Percentiles rank a stretch among this genome's conserved stretches.
These are phyloP conservation scores for Coranthus polyacanthus DNA, from an alignment of 2,797 vertebrate genomes.

Conservation along the genomic window DNA sequence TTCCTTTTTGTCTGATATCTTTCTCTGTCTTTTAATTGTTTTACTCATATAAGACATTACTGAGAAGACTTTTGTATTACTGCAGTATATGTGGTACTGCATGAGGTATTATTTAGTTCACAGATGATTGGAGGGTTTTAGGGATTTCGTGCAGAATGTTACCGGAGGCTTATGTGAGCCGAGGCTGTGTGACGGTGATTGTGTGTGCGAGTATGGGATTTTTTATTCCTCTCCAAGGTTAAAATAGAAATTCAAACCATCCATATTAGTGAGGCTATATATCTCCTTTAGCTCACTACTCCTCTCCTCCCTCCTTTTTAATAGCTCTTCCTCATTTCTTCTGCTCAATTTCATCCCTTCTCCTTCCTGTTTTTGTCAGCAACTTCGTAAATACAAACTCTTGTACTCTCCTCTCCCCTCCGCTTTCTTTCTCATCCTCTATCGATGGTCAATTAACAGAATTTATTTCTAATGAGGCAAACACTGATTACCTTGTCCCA, in stretches of 20 bases:
- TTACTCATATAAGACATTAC: background rate
- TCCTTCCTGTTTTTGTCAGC: slow-evolving; percentile 18
- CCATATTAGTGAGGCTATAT: slow-evolving; percentile 45
- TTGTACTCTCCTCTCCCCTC: slow-evolving; percentile 6
- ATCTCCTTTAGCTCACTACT: slow-evolving; percentile 29
- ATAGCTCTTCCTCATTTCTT: slow-evolving; percentile 22
- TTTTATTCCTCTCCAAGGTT: slow-evolving; percentile 52
- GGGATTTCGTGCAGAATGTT: slow-evolving; percentile 35
- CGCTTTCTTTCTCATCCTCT: slow-evolving; percentile 18
- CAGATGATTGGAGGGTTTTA: slow-evolving; percentile 33
- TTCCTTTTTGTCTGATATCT: too few relatives aligned
- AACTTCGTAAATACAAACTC: slow-evolving; percentile 34
- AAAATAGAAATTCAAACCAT: slow-evolving; percentile 44
- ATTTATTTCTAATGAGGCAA: slow-evolving; percentile 59
- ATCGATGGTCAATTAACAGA: slow-evolving; percentile 62
- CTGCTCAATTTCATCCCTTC: slow-evolving; percentile 8
- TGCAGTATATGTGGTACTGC: slow-evolving; percentile 1
- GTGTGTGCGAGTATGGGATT: slow-evolving; percentile 21
- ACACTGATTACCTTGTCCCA: slow-evolving; percentile 59
- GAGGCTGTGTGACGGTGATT: slow-evolving; percentile 16
- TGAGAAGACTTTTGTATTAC: background rate
- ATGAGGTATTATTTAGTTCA: background rate
- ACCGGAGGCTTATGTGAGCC: slow-evolving; percentile 39
- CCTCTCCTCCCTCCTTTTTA: slow-evolving; percentile 9
- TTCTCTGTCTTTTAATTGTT: background rate